Evolutionary conservation across 2,888 invertebrate species (phyloP).

Genomic region (Geophilus truncorum): DNA sequence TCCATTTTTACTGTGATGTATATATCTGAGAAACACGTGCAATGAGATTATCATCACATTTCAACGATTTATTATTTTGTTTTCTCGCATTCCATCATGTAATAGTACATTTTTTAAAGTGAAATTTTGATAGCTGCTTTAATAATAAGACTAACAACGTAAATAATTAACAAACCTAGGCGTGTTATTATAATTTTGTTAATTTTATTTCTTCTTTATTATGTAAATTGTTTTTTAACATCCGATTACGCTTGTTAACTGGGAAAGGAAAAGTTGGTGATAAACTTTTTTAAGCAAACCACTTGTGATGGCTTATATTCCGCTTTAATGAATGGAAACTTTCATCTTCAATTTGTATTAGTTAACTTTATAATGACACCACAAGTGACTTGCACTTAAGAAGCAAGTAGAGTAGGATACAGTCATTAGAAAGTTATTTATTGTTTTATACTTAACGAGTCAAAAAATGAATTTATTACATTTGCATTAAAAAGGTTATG

Average conservation of each 20-base stretch:
- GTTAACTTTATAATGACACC: conserved; percentile 10
- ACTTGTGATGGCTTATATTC: conserved; percentile 20
- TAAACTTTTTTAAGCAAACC: conserved; percentile 9
- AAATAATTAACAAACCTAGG: not conserved
- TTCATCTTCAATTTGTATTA: not conserved
- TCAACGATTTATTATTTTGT: not conserved
- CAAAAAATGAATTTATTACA: not conserved
- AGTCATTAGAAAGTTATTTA: not conserved
- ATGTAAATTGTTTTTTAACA: not conserved
- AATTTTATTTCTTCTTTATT: not conserved
- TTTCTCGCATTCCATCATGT: not conserved
- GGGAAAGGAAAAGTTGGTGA: not conserved
- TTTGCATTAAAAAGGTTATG: not conserved
- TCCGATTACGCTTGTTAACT: not conserved
- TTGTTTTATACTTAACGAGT: not conserved
- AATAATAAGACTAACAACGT: no score
- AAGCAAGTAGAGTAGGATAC: not conserved
- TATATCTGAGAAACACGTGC: not conserved
- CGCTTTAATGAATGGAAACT: not conserved
- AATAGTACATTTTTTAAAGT: not conserved
- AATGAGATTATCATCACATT: not conserved
- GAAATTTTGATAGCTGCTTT: not conserved
- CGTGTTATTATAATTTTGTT: not conserved
- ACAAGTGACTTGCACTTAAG: conserved; percentile 10
- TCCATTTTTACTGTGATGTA: conserved; percentile 19